phyloP scores from a whole-genome alignment of 2,113 vertebrate genomes.

The Tupaia tana region DNA sequence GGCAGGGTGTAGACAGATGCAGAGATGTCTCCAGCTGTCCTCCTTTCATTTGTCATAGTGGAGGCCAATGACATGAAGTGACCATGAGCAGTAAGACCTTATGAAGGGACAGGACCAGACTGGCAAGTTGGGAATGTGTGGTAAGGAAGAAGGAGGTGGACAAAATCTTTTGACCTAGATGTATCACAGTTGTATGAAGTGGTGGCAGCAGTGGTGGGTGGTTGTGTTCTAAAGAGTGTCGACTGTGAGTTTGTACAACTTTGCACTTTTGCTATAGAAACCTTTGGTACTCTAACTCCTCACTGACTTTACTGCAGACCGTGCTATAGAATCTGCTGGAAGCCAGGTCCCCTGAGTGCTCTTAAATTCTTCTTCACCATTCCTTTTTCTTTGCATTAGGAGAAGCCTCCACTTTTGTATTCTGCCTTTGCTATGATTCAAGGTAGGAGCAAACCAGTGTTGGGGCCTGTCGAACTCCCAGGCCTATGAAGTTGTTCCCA shows the following conservation, averaged over 20 bases:
- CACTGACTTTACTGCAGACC: not conserved
- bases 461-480: not conserved
- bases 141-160: not conserved
- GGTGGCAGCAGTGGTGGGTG: no score
- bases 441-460: not conserved
- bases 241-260: not conserved
- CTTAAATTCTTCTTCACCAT: not conserved
- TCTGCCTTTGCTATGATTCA: not conserved
- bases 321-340: not conserved
- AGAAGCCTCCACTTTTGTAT: not conserved
- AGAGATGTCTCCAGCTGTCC: not conserved
- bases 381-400: not conserved
- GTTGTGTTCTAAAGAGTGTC: not conserved
- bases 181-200: not conserved
- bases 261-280: not conserved
- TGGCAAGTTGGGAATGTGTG: not conserved
- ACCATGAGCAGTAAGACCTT: not conserved
- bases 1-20: not conserved
- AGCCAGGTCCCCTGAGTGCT: not conserved
- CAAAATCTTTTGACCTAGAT: not conserved
- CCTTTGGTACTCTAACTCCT: not conserved
- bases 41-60: not conserved
- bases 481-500: not conserved
- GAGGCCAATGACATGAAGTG: conserved; percentile 4
- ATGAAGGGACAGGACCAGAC: not conserved